These are phyloP conservation scores for Papilio gigon DNA, from an alignment of 2,888 invertebrate species.

Conservation along the genomic window DNA sequence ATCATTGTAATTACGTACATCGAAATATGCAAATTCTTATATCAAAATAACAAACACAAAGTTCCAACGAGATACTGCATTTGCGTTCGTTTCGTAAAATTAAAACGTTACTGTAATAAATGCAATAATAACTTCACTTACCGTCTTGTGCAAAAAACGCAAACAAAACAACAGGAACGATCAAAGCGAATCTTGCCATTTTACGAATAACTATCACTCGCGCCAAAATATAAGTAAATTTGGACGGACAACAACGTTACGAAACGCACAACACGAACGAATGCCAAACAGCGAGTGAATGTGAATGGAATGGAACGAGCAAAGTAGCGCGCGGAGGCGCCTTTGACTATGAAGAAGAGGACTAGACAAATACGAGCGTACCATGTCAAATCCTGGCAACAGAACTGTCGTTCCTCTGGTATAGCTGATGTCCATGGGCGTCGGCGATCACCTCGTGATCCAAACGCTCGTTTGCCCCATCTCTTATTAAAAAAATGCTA, in stretches of 20 bases:
- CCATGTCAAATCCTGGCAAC: too few species aligned
- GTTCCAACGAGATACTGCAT: not conserved
- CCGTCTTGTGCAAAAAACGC: conserved; percentile 70
- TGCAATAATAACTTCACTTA: conserved; percentile 52
- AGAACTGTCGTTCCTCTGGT: too few species aligned
- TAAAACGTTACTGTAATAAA: not conserved
- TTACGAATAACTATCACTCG: conserved; percentile 53
- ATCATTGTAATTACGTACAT: too few species aligned
- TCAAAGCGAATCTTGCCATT: conserved; percentile 69
- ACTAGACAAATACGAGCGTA: too few species aligned
- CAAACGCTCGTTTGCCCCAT: too few species aligned
- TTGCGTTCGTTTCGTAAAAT: not conserved
- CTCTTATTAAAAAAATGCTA: too few species aligned
- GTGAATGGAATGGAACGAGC: conserved; percentile 40
- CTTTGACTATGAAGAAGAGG: too few species aligned
- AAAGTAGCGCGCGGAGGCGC: conserved; percentile 41
- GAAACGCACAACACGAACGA: conserved; percentile 32
- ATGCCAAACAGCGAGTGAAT: conserved; percentile 40
- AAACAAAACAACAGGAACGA: conserved; percentile 71
- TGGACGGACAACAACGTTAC: conserved; percentile 35
- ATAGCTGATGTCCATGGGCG: too few species aligned
- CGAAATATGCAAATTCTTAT: not conserved
- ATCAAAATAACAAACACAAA: not conserved
- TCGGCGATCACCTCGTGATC: too few species aligned
- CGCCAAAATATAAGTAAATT: conserved; percentile 52